A percentile compares a stretch with the other conserved stretches of the same genome.
Evolutionary conservation across 2,797 vertebrate species (phyloP).

Genomic region (Fratercula arctica): DNA sequence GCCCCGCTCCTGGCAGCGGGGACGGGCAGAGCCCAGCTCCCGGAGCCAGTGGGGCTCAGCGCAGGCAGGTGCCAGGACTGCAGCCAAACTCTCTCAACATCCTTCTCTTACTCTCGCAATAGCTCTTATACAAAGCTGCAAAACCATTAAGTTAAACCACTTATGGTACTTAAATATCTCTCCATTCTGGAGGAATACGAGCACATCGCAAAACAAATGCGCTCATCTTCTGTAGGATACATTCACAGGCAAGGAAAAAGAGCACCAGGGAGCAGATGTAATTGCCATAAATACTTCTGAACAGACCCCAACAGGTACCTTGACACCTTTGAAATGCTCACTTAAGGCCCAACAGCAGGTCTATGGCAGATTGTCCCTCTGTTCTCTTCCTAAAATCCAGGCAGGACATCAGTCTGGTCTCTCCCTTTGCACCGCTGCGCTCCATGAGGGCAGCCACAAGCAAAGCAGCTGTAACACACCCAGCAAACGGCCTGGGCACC

Average conservation of each 20-base stretch:
- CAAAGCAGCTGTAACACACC: not conserved
- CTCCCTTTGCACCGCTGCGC: not conserved
- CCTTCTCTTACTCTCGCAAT: not conserved
- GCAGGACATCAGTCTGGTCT: not conserved
- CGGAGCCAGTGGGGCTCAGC: not conserved
- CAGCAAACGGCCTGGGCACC: not conserved
- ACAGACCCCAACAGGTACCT: not conserved
- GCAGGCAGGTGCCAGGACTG: not conserved
- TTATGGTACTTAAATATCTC: not conserved
- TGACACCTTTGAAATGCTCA: not conserved
- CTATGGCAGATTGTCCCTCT: not conserved
- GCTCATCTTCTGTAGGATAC: not conserved
- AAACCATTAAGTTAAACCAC: not conserved
- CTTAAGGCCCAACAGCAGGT: not conserved
- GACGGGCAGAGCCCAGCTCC: not conserved
- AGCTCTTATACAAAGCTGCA: not conserved
- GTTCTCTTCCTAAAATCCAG: not conserved
- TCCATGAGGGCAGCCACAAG: not conserved
- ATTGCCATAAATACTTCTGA: not conserved
- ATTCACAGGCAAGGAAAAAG: rapidly evolving
- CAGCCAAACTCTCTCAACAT: not conserved
- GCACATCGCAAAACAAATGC: not conserved
- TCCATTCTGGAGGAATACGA: not conserved
- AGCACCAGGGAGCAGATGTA: not conserved
- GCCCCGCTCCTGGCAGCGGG: not conserved